A percentile compares a stretch with the other conserved stretches of the same genome.
Evolutionary conservation across 2,113 vertebrate genomes (phyloP).

Genomic region (Erinaceus europaeus): DNA sequence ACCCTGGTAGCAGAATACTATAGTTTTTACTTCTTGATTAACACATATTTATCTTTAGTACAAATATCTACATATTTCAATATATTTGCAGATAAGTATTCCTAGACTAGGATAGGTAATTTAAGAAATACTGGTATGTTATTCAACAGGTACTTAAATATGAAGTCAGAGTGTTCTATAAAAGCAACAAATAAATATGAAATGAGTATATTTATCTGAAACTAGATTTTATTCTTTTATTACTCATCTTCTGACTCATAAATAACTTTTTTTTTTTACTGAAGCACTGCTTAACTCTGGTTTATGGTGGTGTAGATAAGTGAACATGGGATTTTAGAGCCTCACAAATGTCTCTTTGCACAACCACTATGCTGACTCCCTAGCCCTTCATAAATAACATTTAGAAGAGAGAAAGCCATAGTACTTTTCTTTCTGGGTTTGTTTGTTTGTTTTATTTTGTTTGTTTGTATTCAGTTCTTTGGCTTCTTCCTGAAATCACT

Average conservation of each 20-base stretch:
- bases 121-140: not conserved
- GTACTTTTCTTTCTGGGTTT: too few relatives aligned
- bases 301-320: too few relatives aligned
- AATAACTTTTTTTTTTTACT: too few relatives aligned
- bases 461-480: not conserved
- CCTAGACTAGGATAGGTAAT: not conserved
- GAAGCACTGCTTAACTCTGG: too few relatives aligned
- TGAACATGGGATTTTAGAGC: too few relatives aligned
- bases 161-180: not conserved
- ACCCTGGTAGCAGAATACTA: too few relatives aligned
- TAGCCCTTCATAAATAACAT: not conserved
- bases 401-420: not conserved
- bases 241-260: not conserved
- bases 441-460: too few relatives aligned
- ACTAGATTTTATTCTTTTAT: not conserved
- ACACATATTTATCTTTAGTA: not conserved
- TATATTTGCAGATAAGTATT: not conserved
- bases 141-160: not conserved
- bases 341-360: too few relatives aligned
- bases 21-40: not conserved
- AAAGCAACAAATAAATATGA: not conserved
- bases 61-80: not conserved
- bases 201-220: not conserved
- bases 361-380: too few relatives aligned
- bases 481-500: not conserved